These are phyloP conservation scores for Leistus spinibarbis DNA, from an alignment of 2,888 invertebrate species.

Conservation along the genomic window DNA sequence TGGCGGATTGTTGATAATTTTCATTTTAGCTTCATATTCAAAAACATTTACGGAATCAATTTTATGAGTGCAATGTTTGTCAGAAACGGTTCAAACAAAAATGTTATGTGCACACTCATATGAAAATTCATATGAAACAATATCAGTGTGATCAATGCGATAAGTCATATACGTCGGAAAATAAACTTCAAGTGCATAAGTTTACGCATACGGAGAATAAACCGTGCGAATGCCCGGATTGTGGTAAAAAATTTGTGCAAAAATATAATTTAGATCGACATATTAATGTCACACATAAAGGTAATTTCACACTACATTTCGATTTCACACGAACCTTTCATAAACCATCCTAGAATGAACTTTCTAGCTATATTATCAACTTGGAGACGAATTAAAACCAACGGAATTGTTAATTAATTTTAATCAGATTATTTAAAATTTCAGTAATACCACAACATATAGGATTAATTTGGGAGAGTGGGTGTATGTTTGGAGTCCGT, in stretches of 20 bases:
- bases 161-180: constrained; percentile 14
- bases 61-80: constrained; percentile 25
- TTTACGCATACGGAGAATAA: constrained; percentile 16
- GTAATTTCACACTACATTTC: too few relatives aligned
- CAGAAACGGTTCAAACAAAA: constrained; percentile 21
- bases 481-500: too few relatives aligned
- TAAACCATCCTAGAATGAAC: too few relatives aligned
- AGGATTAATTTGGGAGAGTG: too few relatives aligned
- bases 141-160: constrained; percentile 30
- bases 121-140: constrained; percentile 21
- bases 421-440: too few relatives aligned
- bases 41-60: constrained; percentile 10
- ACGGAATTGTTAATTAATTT: too few relatives aligned
- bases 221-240: constrained; percentile 23
- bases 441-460: too few relatives aligned
- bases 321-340: too few relatives aligned
- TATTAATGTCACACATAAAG: constrained; percentile 27
- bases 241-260: constrained; percentile 29
- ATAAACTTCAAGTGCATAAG: constrained; percentile 14
- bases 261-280: constrained; percentile 30
- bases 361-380: too few relatives aligned
- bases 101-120: constrained; percentile 15
- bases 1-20: background rate
- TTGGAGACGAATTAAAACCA: too few relatives aligned
- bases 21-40: constrained; percentile 27